Percentiles rank a stretch among this genome's conserved stretches.
Conservation (phyloP, 2,797 vertebrate genomes). For the Hylomyscus alleni region DNA sequence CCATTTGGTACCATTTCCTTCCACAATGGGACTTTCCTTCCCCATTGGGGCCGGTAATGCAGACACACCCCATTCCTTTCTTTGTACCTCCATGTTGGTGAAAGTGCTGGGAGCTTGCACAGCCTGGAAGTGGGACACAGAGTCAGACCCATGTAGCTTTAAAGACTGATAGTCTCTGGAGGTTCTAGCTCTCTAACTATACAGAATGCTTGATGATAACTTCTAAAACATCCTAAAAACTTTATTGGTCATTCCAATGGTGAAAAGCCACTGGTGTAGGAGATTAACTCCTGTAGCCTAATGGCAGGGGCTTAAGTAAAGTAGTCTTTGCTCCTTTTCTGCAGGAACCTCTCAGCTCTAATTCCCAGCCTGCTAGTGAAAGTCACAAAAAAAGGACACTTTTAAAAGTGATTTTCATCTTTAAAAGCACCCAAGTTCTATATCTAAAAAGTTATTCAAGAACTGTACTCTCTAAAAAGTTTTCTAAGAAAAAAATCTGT, state of each 20-base stretch:
- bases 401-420: neutral
- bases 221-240: neutral
- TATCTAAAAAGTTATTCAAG: neutral
- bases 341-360: neutral
- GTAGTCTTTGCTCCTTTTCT: neutral
- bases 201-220: neutral
- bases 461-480: neutral
- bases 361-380: neutral
- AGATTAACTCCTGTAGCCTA: neutral
- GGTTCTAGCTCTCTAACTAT: neutral
- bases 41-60: neutral
- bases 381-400: neutral
- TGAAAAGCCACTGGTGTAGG: neutral
- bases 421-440: neutral
- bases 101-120: neutral
- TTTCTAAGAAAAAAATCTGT: too few species aligned
- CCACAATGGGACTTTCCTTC: neutral
- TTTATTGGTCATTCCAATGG: neutral
- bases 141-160: neutral
- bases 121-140: neutral
- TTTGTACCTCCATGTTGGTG: neutral
- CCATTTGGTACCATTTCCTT: neutral
- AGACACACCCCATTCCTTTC: neutral
- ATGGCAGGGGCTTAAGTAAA: neutral
- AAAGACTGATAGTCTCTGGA: neutral